Evolutionary conservation across 2,797 vertebrate species (phyloP), one percentile per base, ranked within the genome.

Genomic region (Smutsia gigantea): DNA sequence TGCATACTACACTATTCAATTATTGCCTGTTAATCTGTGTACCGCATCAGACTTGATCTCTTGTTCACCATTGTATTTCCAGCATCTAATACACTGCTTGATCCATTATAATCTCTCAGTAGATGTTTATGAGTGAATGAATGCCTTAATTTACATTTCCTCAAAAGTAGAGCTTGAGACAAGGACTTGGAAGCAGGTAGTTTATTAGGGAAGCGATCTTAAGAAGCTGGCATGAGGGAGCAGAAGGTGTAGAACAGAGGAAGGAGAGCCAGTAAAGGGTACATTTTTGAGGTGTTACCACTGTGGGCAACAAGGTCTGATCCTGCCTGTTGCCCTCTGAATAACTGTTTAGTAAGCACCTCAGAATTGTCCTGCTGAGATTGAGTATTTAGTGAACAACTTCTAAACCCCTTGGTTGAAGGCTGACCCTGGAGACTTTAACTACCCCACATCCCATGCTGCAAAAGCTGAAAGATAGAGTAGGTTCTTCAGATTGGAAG

Each of bases 101-200:
- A 63, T 37, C 7, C 71, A 64, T 87, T 87, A 42, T 25, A 93
- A 78, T 81, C 42, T 66, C 57, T 92, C 34, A 46, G 39, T 74
- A 63, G 53, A 88, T 88, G 27, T 88, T 74, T 87, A 59, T 89
- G 53, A 83, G 64, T 81, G 8, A 85, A 57, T 66, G 87, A 87
- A 91, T 83, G 57, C 37, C 49, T 75, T 91, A 61, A 78, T 84
- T 87, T 82, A 87, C 6, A 14, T 87, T 84, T 81, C 39, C 39
- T 29, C 86, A 15, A 59, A 94, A 83, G 31, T 59, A 96, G 61
- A 53, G 18, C 42, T 68, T 51, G 23, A 89, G 29, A 69, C 61
- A 87, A 87, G 63, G 23, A 55, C 18, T 59, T 87, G 14, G 29
- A 74, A 94, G 12, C 53, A 69, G 46, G 15, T 61, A 81, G 34